Percentiles rank a stretch among this genome's conserved stretches.
These are phyloP conservation scores for Fissipunctia ypsillon DNA, from an alignment of 2,888 invertebrate genomes.

Conservation along the genomic window DNA sequence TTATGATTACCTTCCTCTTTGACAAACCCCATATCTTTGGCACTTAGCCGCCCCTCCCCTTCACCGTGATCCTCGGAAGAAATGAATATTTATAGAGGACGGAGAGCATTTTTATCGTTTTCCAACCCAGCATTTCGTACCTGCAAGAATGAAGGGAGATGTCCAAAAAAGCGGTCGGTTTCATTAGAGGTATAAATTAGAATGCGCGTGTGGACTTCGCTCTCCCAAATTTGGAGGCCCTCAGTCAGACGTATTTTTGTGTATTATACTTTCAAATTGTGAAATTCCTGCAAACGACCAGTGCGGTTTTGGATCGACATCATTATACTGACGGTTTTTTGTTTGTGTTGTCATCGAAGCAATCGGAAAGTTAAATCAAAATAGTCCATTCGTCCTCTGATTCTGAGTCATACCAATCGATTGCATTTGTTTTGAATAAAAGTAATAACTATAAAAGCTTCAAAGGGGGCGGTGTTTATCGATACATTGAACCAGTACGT, in stretches of 20 bases:
- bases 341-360: slow-evolving; percentile 54
- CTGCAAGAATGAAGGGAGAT: slow-evolving; percentile 79
- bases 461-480: slow-evolving; percentile 40
- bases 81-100: slow-evolving; percentile 87
- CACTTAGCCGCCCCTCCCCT: slow-evolving; percentile 76
- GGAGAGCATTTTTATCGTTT: slow-evolving; percentile 84
- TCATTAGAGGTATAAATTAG: slow-evolving; percentile 87
- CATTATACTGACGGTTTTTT: slow-evolving; percentile 80
- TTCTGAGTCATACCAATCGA: slow-evolving; percentile 23
- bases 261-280: slow-evolving; percentile 88
- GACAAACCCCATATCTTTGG: slow-evolving; percentile 84
- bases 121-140: slow-evolving; percentile 74
- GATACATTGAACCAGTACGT: slow-evolving; percentile 59
- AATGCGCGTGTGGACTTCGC: slow-evolving; percentile 79
- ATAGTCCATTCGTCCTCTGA: slow-evolving; percentile 38
- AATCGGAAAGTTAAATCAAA: slow-evolving; percentile 61
- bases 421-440: slow-evolving; percentile 59
- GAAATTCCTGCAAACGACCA: slow-evolving; percentile 75
- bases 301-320: slow-evolving; percentile 76
- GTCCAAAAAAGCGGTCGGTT: slow-evolving; percentile 80
- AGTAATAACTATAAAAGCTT: slow-evolving; percentile 48
- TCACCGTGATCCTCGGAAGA: slow-evolving; percentile 66
- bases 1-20: slow-evolving; percentile 84
- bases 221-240: slow-evolving; percentile 75
- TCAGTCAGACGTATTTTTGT: slow-evolving; percentile 76